These are phyloP conservation scores for Solea solea DNA, from an alignment of 2,113 vertebrate genomes.

Conservation along the genomic window DNA sequence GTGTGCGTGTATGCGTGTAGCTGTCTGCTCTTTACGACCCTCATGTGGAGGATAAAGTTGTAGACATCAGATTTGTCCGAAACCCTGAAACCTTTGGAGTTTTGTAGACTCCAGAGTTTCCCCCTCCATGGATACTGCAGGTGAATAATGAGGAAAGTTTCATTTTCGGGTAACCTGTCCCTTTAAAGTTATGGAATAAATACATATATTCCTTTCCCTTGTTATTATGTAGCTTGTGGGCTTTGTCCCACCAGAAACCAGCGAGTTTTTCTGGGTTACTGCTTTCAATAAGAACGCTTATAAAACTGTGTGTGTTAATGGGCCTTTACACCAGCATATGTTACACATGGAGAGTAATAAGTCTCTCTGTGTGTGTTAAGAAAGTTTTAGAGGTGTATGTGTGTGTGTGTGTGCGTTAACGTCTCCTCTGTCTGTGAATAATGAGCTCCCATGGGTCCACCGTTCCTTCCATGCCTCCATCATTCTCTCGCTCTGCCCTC, in stretches of 20 bases:
- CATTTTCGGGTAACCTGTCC: too few species aligned
- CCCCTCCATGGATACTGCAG: too few species aligned
- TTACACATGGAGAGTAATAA: conserved; percentile 64
- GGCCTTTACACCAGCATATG: conserved; percentile 54
- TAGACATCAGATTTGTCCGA: too few species aligned
- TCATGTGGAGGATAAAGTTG: too few species aligned
- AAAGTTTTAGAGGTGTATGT: conserved; percentile 50
- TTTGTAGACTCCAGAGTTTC: too few species aligned
- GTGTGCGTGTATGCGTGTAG: too few species aligned
- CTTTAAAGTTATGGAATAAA: background rate
- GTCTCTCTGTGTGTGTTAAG: conserved; percentile 66
- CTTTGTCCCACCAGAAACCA: conserved; percentile 38
- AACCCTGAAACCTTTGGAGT: too few species aligned
- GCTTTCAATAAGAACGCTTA: conserved; percentile 59
- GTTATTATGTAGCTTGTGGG: conserved; percentile 15
- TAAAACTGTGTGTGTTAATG: conserved; percentile 68
- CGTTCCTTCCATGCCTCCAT: conserved; percentile 46
- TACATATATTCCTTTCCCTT: conserved; percentile 14
- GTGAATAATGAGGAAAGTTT: too few species aligned
- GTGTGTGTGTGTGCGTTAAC: conserved; percentile 53
- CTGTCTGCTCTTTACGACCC: too few species aligned
- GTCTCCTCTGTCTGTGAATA: conserved; percentile 71
- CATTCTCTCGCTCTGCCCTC: conserved; percentile 37
- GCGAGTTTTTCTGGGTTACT: conserved; percentile 47
- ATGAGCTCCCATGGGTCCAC: conserved; percentile 78